phyloP scores from a whole-genome alignment of 1,140 invertebrate genomes.

The Saccostrea echinata region DNA sequence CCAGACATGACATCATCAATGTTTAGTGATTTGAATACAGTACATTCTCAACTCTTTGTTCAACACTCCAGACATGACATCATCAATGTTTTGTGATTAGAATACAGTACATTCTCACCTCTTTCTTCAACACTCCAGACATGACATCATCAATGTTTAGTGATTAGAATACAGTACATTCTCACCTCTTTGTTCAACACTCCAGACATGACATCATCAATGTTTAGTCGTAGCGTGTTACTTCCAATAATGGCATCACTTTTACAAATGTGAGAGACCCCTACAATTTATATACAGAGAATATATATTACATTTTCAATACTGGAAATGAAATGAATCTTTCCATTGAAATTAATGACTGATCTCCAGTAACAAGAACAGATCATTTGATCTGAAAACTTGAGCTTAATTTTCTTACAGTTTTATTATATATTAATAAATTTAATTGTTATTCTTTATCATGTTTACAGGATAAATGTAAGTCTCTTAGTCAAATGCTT shows the following conservation, averaged over 20 bases:
- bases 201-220: slow-evolving; percentile 76
- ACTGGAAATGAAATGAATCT: no score
- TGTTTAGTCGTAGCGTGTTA: slow-evolving; percentile 77
- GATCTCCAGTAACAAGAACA: no score
- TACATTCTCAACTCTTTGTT: slow-evolving; percentile 74
- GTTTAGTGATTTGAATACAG: slow-evolving; percentile 64
- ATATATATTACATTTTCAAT: no score
- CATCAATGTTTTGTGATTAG: slow-evolving; percentile 73
- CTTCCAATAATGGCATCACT: slow-evolving; percentile 78
- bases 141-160: no score
- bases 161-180: no score
- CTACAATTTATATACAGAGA: slow-evolving; percentile 61
- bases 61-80: slow-evolving; percentile 74
- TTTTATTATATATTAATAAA: no score
- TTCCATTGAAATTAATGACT: no score
- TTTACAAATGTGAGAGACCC: slow-evolving; percentile 77
- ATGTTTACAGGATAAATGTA: no score
- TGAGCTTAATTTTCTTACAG: no score
- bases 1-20: slow-evolving; percentile 76
- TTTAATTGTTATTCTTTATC: no score
- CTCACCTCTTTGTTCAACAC: slow-evolving; percentile 76
- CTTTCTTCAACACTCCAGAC: slow-evolving; percentile 73
- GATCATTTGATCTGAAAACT: no score
- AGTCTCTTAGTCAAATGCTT: no score
- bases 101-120: slow-evolving; percentile 65